These are phyloP conservation scores for Prietella phreatophila DNA, from an alignment of 2,113 vertebrate species.

Conservation along the genomic window DNA sequence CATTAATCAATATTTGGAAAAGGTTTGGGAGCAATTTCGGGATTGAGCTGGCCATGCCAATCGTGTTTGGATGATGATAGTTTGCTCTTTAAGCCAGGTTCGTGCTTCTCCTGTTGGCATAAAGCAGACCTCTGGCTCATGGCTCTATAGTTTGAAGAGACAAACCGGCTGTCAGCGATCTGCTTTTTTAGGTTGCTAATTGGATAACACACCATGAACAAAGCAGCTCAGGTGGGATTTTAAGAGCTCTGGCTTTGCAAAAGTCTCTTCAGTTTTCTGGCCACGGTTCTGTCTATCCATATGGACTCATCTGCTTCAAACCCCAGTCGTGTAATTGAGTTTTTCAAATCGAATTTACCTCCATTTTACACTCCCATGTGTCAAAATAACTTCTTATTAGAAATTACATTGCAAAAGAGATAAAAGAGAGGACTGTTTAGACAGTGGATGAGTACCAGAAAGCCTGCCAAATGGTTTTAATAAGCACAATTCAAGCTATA, in stretches of 20 bases:
- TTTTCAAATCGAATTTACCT: constrained; percentile 35
- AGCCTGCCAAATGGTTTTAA: background rate
- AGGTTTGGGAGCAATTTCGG: constrained; percentile 44
- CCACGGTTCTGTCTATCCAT: background rate
- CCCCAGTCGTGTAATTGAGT: constrained; percentile 25
- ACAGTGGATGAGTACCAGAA: background rate
- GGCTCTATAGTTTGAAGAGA: constrained; percentile 27
- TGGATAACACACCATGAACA: constrained; percentile 43
- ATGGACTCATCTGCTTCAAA: constrained; percentile 28
- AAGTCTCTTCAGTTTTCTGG: background rate
- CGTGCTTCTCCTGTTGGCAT: constrained; percentile 32
- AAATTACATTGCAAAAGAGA: constrained; percentile 23
- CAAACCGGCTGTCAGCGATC: constrained; percentile 40
- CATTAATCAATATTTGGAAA: constrained; percentile 61
- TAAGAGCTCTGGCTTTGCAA: constrained; percentile 14
- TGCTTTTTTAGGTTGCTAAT: constrained; percentile 47
- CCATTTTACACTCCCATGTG: constrained; percentile 19
- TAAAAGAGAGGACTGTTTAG: constrained; percentile 7
- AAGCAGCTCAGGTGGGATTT: constrained; percentile 36
- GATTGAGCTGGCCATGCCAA: constrained; percentile 31
- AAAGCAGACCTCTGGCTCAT: constrained; percentile 15
- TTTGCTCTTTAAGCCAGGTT: constrained; percentile 22
- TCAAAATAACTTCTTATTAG: constrained; percentile 30
- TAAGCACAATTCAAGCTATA: background rate
- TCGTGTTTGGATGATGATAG: constrained; percentile 24